Conservation (phyloP, 2,113 vertebrate species). For the Trichechus manatus region DNA sequence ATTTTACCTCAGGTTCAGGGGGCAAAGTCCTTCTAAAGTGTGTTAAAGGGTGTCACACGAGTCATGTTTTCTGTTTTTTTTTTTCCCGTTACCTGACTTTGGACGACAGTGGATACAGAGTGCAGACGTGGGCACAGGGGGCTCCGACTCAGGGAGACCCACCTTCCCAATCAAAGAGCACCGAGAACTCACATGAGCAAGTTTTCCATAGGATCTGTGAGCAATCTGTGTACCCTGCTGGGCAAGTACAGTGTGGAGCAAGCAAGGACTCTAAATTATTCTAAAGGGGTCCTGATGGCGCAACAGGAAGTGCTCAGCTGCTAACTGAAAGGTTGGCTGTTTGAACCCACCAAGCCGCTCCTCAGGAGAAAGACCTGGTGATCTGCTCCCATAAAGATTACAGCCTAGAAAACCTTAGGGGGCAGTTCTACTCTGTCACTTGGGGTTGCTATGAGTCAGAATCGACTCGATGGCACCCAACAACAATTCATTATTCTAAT, state of each 20-base stretch:
- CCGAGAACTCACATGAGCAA: rapidly evolving
- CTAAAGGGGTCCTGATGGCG: background rate
- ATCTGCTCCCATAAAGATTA: background rate
- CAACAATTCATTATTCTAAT: background rate
- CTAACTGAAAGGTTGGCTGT: background rate
- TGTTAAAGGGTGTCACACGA: background rate
- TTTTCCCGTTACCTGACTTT: too few species aligned
- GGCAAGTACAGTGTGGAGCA: rapidly evolving
- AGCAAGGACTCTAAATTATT: background rate
- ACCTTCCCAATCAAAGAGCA: background rate
- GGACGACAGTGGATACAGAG: rapidly evolving
- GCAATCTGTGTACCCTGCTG: rapidly evolving
- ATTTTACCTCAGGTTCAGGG: slow-evolving; percentile 11
- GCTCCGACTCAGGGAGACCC: background rate
- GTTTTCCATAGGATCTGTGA: background rate
- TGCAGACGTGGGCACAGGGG: rapidly evolving
- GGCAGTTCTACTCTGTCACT: background rate
- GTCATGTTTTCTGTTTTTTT: background rate
- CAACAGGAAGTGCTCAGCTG: background rate
- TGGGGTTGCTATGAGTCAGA: background rate
- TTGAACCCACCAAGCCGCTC: background rate
- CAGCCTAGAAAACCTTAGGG: background rate
- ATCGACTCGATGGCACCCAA: background rate
- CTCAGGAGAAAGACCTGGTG: background rate
- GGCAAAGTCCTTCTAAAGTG: slow-evolving; percentile 56